phyloP scores from a whole-genome alignment of 2,113 vertebrate genomes.

The Melierax canorus region DNA sequence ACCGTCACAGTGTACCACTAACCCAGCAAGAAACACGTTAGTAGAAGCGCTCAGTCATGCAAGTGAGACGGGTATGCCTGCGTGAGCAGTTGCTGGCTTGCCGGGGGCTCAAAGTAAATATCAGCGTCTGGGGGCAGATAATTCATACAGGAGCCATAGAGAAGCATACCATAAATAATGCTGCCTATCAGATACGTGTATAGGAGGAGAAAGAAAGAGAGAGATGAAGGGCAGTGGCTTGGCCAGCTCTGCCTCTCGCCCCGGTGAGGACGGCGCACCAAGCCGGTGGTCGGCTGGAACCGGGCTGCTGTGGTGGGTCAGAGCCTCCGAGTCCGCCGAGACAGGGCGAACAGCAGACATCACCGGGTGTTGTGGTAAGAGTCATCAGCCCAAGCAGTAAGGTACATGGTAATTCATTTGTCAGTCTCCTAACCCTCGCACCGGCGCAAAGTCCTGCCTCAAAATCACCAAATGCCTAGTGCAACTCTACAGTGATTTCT shows the following conservation, averaged over 20 bases:
- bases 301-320: background rate
- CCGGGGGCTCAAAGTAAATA: background rate
- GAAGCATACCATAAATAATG: background rate
- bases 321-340: too few relatives aligned
- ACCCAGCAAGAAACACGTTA: background rate
- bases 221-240: background rate
- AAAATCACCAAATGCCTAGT: accelerated
- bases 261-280: accelerated
- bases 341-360: background rate
- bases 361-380: accelerated
- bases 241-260: background rate
- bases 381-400: accelerated
- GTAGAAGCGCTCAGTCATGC: accelerated
- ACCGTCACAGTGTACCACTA: accelerated
- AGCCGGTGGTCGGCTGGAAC: background rate
- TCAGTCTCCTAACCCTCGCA: accelerated
- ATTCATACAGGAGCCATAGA: background rate
- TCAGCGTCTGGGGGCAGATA: background rate
- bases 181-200: background rate
- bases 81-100: accelerated
- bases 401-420: accelerated
- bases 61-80: background rate
- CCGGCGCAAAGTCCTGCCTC: background rate
- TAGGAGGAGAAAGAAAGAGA: background rate
- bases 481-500: background rate